Evolutionary conservation across 2,797 vertebrate genomes (phyloP).

Genomic region (Acanthurus leucopareius): DNA sequence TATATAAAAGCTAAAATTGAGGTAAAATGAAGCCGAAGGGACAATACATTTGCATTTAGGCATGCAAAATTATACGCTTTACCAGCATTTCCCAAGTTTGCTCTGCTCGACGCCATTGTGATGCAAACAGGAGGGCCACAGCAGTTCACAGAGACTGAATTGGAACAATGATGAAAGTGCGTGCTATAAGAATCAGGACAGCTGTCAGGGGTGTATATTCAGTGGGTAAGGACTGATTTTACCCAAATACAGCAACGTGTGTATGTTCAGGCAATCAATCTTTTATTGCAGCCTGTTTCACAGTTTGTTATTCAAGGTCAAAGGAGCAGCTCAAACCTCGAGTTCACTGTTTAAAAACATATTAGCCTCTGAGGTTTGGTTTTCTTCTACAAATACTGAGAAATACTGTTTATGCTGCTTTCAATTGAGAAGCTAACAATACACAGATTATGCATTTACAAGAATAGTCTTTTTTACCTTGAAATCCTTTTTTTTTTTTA

Average conservation of each 20-base stretch:
- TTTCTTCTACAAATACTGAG: slow-evolving; percentile 15
- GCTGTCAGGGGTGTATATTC: slow-evolving; percentile 62
- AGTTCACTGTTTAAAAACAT: slow-evolving; percentile 25
- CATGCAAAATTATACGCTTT: slow-evolving; percentile 50
- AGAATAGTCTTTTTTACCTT: not conserved
- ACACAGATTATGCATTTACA: not conserved
- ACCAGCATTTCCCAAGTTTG: slow-evolving; percentile 52
- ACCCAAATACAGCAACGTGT: slow-evolving; percentile 32
- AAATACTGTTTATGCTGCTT: slow-evolving; percentile 21
- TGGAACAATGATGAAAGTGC: slow-evolving; percentile 73
- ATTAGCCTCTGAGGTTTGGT: slow-evolving; percentile 23
- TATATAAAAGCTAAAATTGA: slow-evolving; percentile 34
- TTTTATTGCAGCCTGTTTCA: slow-evolving; percentile 23
- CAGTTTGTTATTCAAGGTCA: slow-evolving; percentile 39
- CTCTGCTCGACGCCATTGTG: slow-evolving; percentile 59
- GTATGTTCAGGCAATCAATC: slow-evolving; percentile 2
- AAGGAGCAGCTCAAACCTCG: slow-evolving; percentile 26
- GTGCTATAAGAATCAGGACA: slow-evolving; percentile 61
- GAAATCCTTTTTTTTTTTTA: not conserved
- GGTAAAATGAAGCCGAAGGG: slow-evolving; percentile 27
- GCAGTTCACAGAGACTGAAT: slow-evolving; percentile 54
- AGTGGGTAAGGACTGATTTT: slow-evolving; percentile 30
- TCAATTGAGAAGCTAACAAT: slow-evolving; percentile 2
- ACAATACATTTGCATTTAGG: slow-evolving; percentile 34
- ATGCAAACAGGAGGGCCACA: slow-evolving; percentile 70